Percentiles rank a stretch among this genome's conserved stretches.
Conservation (phyloP, 2,113 vertebrate species). For the Cichladusa arquata region DNA sequence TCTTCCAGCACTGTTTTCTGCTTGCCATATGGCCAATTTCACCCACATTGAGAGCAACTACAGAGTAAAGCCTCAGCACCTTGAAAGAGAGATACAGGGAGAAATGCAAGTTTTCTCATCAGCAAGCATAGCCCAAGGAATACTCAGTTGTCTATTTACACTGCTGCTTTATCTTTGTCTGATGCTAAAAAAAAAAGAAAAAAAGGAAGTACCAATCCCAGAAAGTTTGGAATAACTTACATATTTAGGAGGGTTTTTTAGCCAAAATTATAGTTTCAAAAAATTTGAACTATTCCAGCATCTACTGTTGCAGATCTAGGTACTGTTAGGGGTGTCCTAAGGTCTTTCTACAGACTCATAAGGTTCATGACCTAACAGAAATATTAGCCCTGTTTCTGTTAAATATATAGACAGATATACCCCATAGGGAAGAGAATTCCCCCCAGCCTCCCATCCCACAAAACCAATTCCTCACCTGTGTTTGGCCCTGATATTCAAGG, state of each 20-base stretch:
- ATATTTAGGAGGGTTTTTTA: background rate
- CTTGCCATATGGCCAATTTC: constrained; percentile 73
- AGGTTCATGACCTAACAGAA: background rate
- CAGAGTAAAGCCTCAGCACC: constrained; percentile 31
- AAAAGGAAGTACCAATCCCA: background rate
- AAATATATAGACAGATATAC: background rate
- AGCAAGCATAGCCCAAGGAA: background rate
- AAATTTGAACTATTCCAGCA: background rate
- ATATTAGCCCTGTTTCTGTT: background rate
- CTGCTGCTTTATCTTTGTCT: background rate
- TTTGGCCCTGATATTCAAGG: background rate
- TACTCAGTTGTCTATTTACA: background rate
- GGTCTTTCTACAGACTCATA: background rate
- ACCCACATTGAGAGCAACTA: constrained; percentile 41
- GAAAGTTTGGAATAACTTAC: background rate
- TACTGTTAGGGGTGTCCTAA: background rate
- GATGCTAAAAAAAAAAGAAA: background rate
- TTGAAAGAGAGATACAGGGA: background rate
- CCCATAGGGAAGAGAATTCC: background rate
- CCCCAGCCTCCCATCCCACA: background rate
- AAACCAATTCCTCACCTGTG: background rate
- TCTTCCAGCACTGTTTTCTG: constrained; percentile 64
- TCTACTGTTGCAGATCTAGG: background rate
- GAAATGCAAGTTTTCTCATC: background rate
- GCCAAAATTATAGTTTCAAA: background rate